A percentile compares a stretch with the other conserved stretches of the same genome.
These are phyloP conservation scores for Chlorops oryzae DNA, from an alignment of 1,140 invertebrate species.

Conservation along the genomic window DNA sequence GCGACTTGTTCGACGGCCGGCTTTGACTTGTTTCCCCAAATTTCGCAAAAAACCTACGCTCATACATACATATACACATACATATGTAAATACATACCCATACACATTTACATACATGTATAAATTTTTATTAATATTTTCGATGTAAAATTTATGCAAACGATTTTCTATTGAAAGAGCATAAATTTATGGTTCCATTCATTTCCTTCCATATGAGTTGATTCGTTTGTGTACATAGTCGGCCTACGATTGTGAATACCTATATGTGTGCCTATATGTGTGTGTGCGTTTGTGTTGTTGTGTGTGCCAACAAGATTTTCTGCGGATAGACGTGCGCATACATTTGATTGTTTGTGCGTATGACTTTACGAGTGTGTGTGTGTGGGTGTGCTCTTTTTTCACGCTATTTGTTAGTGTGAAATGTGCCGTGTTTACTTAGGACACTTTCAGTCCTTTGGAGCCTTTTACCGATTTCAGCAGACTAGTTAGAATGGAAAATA, in stretches of 20 bases:
- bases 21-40: too few species aligned
- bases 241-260: constrained; percentile 20
- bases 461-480: too few species aligned
- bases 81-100: too few species aligned
- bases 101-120: too few species aligned
- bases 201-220: constrained; percentile 39
- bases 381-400: constrained; percentile 25
- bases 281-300: neutral
- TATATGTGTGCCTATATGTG: neutral
- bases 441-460: too few species aligned
- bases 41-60: too few species aligned
- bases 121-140: too few species aligned
- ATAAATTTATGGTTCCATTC: constrained; percentile 46
- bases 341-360: neutral
- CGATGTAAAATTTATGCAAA: constrained; percentile 43
- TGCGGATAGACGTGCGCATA: neutral
- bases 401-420: too few species aligned
- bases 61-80: too few species aligned
- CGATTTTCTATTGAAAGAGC: constrained; percentile 45
- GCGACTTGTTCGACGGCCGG: too few species aligned
- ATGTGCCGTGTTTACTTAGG: too few species aligned
- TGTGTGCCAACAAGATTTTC: neutral
- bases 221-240: constrained; percentile 17
- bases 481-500: too few species aligned
- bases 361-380: neutral